phyloP scores from a whole-genome alignment of 2,888 invertebrate genomes.

The Prenolepis imparis region DNA sequence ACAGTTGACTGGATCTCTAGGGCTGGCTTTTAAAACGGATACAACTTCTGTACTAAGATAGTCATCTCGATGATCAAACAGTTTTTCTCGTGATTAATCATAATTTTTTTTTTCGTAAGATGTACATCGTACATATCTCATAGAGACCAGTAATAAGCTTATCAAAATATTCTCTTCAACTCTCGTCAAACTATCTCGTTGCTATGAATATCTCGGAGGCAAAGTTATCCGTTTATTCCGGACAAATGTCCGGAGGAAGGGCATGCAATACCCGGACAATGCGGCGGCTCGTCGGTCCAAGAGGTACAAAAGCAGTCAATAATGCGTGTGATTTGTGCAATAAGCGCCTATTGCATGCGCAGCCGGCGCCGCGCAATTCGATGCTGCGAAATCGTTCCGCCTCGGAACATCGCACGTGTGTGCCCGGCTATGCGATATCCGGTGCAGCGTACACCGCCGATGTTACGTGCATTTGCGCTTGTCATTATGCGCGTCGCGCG shows the following conservation, averaged over 20 bases:
- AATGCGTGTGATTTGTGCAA: constrained; percentile 86
- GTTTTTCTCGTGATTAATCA: background rate
- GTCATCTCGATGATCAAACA: background rate
- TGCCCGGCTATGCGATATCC: constrained; percentile 72
- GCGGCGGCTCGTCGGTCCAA: constrained; percentile 75
- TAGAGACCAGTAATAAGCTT: background rate
- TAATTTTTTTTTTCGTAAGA: background rate
- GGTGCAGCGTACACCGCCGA: constrained; percentile 65
- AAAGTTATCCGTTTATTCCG: constrained; percentile 56
- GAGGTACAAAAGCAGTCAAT: constrained; percentile 85
- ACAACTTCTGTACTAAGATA: constrained; percentile 4
- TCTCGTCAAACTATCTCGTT: constrained; percentile 9
- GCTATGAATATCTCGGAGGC: background rate
- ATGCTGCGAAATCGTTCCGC: constrained; percentile 83
- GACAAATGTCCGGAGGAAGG: constrained; percentile 54
- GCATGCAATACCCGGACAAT: constrained; percentile 78
- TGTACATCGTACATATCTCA: background rate
- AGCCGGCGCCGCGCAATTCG: constrained; percentile 84
- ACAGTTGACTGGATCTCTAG: background rate
- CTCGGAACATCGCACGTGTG: constrained; percentile 82
- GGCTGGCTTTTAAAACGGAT: constrained; percentile 16
- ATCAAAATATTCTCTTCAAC: background rate
- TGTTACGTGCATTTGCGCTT: constrained; percentile 76
- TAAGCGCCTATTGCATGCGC: constrained; percentile 83
- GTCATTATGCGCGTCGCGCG: constrained; percentile 71